These are phyloP conservation scores for Pelvicachromis taeniatus DNA, from an alignment of 2,113 vertebrate species.

Conservation along the genomic window DNA sequence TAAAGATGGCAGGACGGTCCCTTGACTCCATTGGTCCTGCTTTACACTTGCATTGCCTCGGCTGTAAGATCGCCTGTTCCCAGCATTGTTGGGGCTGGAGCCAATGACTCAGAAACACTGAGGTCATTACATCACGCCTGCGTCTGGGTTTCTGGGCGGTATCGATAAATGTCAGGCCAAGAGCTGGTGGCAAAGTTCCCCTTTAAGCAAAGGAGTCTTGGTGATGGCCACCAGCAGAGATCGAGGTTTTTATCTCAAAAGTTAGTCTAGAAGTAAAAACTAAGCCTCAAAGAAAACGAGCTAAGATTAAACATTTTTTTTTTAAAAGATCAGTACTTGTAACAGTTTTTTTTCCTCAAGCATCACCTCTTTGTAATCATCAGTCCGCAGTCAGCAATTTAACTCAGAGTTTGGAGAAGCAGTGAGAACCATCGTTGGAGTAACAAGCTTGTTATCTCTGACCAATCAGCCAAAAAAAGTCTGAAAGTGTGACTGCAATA, in stretches of 20 bases:
- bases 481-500: neutral
- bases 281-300: neutral
- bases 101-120: neutral
- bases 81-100: neutral
- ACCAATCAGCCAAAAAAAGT: neutral
- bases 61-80: neutral
- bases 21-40: neutral
- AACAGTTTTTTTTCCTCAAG: neutral
- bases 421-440: neutral
- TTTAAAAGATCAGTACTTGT: neutral
- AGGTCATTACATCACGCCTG: neutral
- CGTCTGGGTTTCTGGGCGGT: neutral
- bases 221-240: neutral
- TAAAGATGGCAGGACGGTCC: neutral
- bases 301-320: neutral
- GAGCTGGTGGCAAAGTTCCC: neutral
- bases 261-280: neutral
- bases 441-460: neutral
- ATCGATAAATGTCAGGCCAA: neutral
- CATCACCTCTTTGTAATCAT: neutral
- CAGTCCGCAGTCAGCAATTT: neutral
- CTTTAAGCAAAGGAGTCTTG: neutral
- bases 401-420: neutral
- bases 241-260: neutral
- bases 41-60: neutral